A percentile compares a stretch with the other conserved stretches of the same genome.
Conservation (phyloP, 2,113 vertebrate genomes). For the Hystrix cristata region DNA sequence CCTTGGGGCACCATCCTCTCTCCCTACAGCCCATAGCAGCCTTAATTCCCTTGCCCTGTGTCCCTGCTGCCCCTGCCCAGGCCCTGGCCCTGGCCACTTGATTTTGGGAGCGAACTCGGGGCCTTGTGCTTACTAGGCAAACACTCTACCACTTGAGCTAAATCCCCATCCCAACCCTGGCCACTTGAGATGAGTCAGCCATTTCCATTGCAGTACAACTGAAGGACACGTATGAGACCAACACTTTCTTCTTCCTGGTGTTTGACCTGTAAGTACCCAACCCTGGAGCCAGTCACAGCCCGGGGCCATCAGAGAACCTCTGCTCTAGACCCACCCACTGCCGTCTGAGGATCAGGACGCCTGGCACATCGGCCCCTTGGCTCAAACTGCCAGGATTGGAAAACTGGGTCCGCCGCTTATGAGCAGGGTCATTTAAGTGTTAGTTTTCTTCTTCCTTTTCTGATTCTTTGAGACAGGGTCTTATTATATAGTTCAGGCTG, state of each 20-base stretch:
- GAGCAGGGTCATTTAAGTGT: neutral
- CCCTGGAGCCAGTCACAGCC: neutral
- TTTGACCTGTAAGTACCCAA: slow-evolving; percentile 96
- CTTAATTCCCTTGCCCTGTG: neutral
- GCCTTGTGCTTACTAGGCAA: too few species aligned
- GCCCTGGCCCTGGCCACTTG: neutral
- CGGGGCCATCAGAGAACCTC: neutral
- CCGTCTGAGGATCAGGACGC: neutral
- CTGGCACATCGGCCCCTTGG: neutral
- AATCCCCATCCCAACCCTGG: neutral
- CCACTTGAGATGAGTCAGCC: slow-evolving; percentile 32
- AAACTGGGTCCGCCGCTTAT: neutral
- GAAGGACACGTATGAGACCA: slow-evolving; percentile 97
- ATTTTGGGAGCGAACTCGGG: too few species aligned
- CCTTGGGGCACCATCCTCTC: neutral
- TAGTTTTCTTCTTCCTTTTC: neutral
- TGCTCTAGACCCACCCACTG: neutral
- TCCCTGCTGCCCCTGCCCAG: neutral
- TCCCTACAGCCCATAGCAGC: neutral
- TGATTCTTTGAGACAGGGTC: neutral
- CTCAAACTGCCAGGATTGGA: neutral
- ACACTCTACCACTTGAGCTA: too few species aligned
- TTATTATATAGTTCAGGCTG: neutral
- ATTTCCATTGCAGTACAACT: slow-evolving; percentile 94
- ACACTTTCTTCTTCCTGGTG: slow-evolving; percentile 97